A percentile compares a stretch with the other conserved stretches of the same genome.
Conservation (phyloP, 1,140 invertebrate species). For the Lamellibrachia luymesi region DNA sequence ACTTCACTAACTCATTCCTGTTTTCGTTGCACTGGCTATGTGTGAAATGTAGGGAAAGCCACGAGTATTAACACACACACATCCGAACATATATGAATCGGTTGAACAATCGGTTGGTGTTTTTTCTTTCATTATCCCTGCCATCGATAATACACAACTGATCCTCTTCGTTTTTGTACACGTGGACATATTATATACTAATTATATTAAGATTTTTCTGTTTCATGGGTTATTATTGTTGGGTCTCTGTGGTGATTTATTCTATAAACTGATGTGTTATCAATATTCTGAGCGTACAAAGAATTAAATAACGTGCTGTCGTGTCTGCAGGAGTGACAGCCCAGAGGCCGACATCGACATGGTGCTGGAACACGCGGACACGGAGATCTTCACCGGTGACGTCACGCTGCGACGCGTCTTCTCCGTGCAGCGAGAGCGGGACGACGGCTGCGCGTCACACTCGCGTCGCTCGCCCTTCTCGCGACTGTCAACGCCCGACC, state of each 20-base stretch:
- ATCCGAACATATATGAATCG: not conserved
- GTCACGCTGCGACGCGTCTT: slow-evolving; percentile 15
- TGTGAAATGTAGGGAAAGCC: not conserved
- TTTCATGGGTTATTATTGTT: too few relatives aligned
- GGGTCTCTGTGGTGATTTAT: too few relatives aligned
- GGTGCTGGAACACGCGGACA: slow-evolving; percentile 17
- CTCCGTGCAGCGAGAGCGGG: not conserved
- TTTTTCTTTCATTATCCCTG: too few relatives aligned
- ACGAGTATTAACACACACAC: not conserved
- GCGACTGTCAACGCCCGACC: not conserved
- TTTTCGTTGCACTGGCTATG: not conserved
- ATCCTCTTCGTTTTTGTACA: too few relatives aligned
- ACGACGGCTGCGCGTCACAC: not conserved
- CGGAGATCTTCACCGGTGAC: slow-evolving; percentile 17
- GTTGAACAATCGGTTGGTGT: too few relatives aligned
- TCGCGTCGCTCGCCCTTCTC: not conserved
- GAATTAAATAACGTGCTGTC: not conserved
- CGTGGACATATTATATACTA: too few relatives aligned
- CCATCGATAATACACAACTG: too few relatives aligned
- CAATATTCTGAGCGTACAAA: not conserved
- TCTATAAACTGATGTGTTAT: too few relatives aligned
- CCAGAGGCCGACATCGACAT: slow-evolving; percentile 14
- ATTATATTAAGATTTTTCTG: too few relatives aligned
- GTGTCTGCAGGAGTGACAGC: not conserved
- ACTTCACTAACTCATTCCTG: not conserved